A percentile compares a stretch with the other conserved stretches of the same genome.
These are phyloP conservation scores for Rhinolophus ferrumequinum DNA, from an alignment of 2,113 vertebrate genomes.

Conservation along the genomic window DNA sequence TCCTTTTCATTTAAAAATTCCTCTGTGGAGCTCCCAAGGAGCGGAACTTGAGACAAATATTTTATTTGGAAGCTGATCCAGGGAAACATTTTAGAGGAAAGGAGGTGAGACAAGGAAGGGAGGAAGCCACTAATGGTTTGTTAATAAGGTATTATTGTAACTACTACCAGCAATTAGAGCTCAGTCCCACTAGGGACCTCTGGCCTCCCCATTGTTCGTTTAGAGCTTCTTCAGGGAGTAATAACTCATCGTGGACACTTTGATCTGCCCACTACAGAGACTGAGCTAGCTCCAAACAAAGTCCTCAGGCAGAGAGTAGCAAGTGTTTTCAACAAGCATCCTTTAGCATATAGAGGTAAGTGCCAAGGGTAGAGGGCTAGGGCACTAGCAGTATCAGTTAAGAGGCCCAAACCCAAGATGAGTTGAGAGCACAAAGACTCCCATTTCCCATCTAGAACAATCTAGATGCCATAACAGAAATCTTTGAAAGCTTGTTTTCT, in stretches of 20 bases:
- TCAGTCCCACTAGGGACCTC: neutral
- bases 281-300: neutral
- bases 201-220: neutral
- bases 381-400: neutral
- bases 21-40: neutral
- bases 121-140: neutral
- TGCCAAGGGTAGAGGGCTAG: neutral
- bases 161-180: neutral
- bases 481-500: neutral
- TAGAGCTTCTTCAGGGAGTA: neutral
- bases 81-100: neutral
- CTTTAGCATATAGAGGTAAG: neutral
- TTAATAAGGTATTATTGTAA: neutral
- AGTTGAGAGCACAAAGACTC: conserved; percentile 19
- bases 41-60: neutral
- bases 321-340: neutral
- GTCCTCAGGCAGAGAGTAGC: neutral
- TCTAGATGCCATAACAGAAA: neutral
- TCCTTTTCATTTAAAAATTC: neutral
- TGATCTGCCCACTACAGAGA: neutral
- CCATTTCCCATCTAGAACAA: neutral
- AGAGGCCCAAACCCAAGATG: neutral
- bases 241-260: neutral
- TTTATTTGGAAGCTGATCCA: neutral
- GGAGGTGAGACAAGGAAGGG: neutral